Conservation (phyloP, 2,888 invertebrate genomes). For the Sericinus montela region DNA sequence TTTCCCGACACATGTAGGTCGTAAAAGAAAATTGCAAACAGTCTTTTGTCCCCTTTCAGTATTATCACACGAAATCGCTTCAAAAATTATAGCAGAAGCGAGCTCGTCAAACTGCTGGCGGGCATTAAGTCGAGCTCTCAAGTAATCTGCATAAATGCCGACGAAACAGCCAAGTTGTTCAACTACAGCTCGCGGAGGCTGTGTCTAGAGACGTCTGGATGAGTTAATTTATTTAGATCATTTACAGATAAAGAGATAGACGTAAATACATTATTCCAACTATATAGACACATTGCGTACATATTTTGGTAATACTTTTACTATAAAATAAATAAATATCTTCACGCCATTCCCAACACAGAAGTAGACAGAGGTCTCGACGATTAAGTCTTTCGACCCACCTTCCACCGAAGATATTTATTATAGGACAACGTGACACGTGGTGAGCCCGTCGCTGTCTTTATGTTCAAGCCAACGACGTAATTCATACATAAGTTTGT, state of each 20-base stretch:
- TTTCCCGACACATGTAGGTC: background rate
- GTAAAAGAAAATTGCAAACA: conserved; percentile 14
- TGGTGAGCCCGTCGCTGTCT: too few relatives aligned
- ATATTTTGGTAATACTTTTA: too few relatives aligned
- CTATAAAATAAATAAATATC: too few relatives aligned
- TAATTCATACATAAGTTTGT: too few relatives aligned
- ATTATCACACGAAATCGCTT: conserved; percentile 11
- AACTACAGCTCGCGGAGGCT: conserved; percentile 25
- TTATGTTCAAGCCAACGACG: too few relatives aligned
- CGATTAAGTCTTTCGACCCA: too few relatives aligned
- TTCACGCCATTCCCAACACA: too few relatives aligned
- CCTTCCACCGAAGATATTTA: too few relatives aligned
- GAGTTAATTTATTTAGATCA: background rate
- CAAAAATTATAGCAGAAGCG: conserved; percentile 19
- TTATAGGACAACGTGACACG: too few relatives aligned
- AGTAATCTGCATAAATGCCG: conserved; percentile 46
- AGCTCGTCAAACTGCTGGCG: conserved; percentile 11
- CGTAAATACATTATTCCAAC: background rate
- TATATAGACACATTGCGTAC: too few relatives aligned
- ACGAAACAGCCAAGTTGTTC: conserved; percentile 30
- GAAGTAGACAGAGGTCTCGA: too few relatives aligned
- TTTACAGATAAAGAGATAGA: background rate
- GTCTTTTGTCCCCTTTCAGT: conserved; percentile 28
- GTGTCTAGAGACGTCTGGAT: background rate
- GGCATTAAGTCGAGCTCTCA: conserved; percentile 32